Percentiles rank a stretch among this genome's conserved stretches.
phyloP scores from a whole-genome alignment of 2,888 invertebrate genomes.

The Desoria tigrina region DNA sequence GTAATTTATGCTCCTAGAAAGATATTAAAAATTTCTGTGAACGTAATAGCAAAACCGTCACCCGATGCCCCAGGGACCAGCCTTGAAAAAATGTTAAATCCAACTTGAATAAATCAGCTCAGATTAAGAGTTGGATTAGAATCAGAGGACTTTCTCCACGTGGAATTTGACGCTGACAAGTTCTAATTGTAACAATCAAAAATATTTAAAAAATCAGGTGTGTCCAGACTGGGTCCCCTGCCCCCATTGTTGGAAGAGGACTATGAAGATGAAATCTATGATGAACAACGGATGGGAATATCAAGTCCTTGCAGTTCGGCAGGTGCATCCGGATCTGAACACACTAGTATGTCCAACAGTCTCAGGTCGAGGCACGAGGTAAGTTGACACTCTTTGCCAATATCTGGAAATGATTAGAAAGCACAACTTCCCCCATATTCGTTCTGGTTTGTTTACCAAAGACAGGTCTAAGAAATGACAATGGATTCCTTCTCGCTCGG shows the following conservation, averaged over 20 bases:
- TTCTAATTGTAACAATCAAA: no score
- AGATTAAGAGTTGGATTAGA: no score
- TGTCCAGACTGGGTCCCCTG: slow-evolving; percentile 51
- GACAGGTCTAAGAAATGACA: slow-evolving; percentile 52
- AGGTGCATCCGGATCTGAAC: not conserved
- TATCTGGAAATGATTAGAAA: not conserved
- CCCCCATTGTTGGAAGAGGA: slow-evolving; percentile 52
- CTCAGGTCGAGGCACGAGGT: slow-evolving; percentile 38
- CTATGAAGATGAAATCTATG: slow-evolving; percentile 52
- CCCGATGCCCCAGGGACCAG: no score
- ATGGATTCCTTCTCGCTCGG: slow-evolving; percentile 50
- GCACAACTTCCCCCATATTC: slow-evolving; percentile 32
- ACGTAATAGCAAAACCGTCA: no score
- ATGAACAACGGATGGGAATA: slow-evolving; percentile 36
- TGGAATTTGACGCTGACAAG: no score
- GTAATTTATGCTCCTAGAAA: no score
- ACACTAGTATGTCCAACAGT: slow-evolving; percentile 3
- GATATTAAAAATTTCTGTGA: no score
- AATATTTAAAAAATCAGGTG: no score
- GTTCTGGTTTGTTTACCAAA: slow-evolving; percentile 28
- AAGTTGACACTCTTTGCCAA: slow-evolving; percentile 24
- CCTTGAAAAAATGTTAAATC: no score
- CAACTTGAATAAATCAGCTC: no score
- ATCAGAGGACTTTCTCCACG: no score
- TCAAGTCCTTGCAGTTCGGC: slow-evolving; percentile 25